phyloP scores from a whole-genome alignment of 2,888 invertebrate genomes.

The Ochlodes sylvanus region DNA sequence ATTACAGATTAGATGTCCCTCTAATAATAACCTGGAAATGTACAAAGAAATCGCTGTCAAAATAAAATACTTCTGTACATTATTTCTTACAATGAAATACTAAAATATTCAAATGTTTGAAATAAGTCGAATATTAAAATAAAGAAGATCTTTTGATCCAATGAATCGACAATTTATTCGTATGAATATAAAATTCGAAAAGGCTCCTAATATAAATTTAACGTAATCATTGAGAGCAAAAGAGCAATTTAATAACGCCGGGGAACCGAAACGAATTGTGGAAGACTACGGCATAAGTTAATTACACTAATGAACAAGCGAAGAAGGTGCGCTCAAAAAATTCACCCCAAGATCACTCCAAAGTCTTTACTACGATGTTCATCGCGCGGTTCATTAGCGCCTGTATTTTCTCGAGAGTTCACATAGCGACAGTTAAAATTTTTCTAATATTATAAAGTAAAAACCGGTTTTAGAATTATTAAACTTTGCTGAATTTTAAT shows the following conservation, averaged over 20 bases:
- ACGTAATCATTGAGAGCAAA: constrained; percentile 43
- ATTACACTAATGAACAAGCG: constrained; percentile 84
- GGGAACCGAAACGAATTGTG: constrained; percentile 69
- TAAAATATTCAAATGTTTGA: constrained; percentile 2
- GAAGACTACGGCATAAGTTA: constrained; percentile 78
- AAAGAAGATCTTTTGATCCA: constrained; percentile 20
- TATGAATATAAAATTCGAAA: constrained; percentile 30
- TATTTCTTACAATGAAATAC: no score
- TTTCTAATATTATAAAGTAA: not conserved
- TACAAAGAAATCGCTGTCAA: no score
- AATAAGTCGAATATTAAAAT: constrained; percentile 9
- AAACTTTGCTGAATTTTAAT: no score
- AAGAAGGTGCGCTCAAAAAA: constrained; percentile 80
- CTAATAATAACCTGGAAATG: no score
- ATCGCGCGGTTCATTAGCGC: constrained; percentile 82
- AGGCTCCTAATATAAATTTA: constrained; percentile 34
- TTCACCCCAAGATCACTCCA: constrained; percentile 80
- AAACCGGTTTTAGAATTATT: not conserved
- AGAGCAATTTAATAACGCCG: constrained; percentile 68
- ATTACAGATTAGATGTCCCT: no score
- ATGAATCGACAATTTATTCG: constrained; percentile 26
- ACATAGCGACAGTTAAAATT: constrained; percentile 50
- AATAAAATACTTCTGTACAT: no score
- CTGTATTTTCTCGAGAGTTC: constrained; percentile 57
- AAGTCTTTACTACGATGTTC: constrained; percentile 82